A percentile compares a stretch with the other conserved stretches of the same genome.
phyloP scores from a whole-genome alignment of 2,888 invertebrate species.

The Cephus sareptanus region DNA sequence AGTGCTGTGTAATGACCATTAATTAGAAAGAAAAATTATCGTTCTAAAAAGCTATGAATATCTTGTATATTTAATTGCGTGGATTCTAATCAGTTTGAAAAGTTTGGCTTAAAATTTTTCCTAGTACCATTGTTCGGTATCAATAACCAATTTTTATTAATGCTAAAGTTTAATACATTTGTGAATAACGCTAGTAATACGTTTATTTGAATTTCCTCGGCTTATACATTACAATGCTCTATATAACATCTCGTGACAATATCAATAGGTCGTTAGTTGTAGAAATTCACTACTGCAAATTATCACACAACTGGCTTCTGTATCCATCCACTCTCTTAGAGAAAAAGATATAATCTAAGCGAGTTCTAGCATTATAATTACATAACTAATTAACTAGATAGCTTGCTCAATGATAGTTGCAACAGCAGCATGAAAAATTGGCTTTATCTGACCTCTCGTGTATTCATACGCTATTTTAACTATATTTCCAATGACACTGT shows the following conservation, averaged over 20 bases:
- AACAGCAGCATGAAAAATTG: not conserved
- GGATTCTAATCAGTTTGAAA: not conserved
- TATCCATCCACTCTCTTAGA: not conserved
- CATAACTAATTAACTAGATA: not conserved
- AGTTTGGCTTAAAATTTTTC: not conserved
- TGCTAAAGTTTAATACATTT: not conserved
- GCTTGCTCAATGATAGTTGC: not conserved
- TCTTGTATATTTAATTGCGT: not conserved
- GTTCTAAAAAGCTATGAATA: not conserved
- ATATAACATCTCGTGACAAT: not conserved
- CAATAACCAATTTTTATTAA: not conserved
- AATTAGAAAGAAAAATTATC: not conserved
- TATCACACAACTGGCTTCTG: not conserved
- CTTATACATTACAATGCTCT: not conserved
- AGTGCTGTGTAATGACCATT: not conserved
- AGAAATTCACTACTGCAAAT: not conserved
- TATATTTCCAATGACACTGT: not conserved
- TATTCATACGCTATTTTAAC: conserved; percentile 18
- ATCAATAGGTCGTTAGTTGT: not conserved
- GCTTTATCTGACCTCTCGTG: conserved; percentile 24
- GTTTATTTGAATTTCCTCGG: not conserved
- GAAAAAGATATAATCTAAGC: not conserved
- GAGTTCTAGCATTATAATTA: not conserved
- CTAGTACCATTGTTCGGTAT: not conserved
- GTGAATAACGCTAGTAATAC: not conserved